phyloP scores from a whole-genome alignment of 2,888 invertebrate genomes.

The Alentia gelatinosa region DNA sequence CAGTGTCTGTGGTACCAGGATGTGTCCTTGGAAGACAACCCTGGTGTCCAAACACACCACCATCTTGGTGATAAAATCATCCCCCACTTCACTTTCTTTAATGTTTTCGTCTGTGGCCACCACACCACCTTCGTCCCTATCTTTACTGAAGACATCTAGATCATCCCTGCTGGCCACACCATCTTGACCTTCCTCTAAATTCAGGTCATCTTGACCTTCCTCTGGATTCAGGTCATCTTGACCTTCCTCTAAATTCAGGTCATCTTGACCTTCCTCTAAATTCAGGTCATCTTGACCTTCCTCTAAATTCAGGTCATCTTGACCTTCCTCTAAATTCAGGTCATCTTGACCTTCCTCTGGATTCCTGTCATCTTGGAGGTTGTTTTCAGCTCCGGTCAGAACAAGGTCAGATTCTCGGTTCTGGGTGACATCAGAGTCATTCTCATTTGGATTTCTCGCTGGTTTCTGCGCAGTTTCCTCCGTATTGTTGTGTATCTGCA shows the following conservation, averaged over 20 bases:
- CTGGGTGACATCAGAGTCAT: background rate
- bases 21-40: background rate
- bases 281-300: no score
- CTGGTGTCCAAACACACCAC: background rate
- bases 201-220: no score
- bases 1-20: background rate
- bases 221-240: no score
- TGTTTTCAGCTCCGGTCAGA: background rate
- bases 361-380: background rate
- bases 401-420: background rate
- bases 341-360: background rate
- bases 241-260: no score
- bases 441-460: background rate
- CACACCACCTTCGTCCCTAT: no score
- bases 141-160: no score
- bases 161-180: no score
- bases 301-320: background rate
- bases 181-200: no score
- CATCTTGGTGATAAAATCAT: background rate
- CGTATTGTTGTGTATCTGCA: background rate
- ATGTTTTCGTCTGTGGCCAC: no score
- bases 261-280: no score
- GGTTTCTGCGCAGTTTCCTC: background rate
- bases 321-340: background rate
- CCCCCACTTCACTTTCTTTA: no score